Evolutionary conservation across 2,797 vertebrate species (phyloP), one percentile per base, ranked within the genome.

Genomic region (Staurois parvus): DNA sequence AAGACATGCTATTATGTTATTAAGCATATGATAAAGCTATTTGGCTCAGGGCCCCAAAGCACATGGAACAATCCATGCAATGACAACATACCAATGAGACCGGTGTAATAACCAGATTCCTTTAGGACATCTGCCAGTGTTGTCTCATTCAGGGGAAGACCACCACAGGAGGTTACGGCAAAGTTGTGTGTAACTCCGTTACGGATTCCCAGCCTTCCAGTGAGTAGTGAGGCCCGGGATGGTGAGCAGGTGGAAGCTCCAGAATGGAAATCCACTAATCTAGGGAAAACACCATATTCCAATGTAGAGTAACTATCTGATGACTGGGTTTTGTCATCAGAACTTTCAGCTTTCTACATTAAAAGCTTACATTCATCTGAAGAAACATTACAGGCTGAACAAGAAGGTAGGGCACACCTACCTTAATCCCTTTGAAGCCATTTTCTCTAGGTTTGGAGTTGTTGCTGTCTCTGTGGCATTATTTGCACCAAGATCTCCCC

Each of bases 101-200:
- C 97, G 0, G 98, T 99, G 91, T 93, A 90, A 84, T 99, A 99
- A 1, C 97, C 98, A 0, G 92, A 94, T 66, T 86, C 88, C 76
- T 85, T 93, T 72, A 99, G 94, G 0, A 97, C 94, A 90, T 97
- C 94, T 0, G 98, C 95, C 81, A 99, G 89, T 0, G 97, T 98
- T 68, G 95, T 96, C 93, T 99, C 98, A 0, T 97, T 97, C 59
- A 97, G 92, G 4, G 98, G 97, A 19, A 99, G 94, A 34, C 98
- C 98, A 0, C 95, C 97, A 0, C 96, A 83, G 0, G 98, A 99
- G 0, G 90, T 83, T 86, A 95, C 87, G 0, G 93, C 97, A 29
- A 99, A 99, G 94, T 99, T 99, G 89, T 95, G 97, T 0, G 96
- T 98, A 83, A 99, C 97, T 2, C 98, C 98, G 0, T 96, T 98